These are phyloP conservation scores for Coregonus sp. DNA, from an alignment of 2,797 vertebrate species.

Conservation along the genomic window DNA sequence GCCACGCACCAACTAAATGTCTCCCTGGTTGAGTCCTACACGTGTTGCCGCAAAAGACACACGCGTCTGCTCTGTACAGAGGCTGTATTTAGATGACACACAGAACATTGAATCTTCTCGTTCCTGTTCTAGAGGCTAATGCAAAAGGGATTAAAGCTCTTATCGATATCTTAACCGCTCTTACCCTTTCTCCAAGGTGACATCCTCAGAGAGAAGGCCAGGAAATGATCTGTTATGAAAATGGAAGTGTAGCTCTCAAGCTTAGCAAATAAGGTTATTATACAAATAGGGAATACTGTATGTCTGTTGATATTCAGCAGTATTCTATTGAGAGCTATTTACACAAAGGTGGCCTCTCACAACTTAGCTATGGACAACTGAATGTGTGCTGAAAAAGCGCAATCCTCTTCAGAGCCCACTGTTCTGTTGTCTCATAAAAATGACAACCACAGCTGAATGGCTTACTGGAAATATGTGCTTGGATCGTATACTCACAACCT, in stretches of 20 bases:
- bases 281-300: not conserved
- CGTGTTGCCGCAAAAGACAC: not conserved
- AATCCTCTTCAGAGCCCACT: not conserved
- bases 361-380: not conserved
- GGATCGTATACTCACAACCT: not conserved
- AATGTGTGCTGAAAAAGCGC: not conserved
- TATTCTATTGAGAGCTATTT: not conserved
- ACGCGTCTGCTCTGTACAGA: not conserved
- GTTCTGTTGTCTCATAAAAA: not conserved
- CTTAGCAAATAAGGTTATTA: not conserved
- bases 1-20: slow-evolving; percentile 4
- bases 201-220: not conserved
- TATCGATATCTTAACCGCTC: not conserved
- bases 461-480: not conserved
- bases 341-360: not conserved
- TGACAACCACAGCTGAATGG: not conserved
- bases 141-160: slow-evolving; percentile 2
- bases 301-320: not conserved
- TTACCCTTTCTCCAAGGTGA: not conserved
- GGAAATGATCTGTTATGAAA: not conserved
- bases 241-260: not conserved
- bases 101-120: not conserved
- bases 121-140: not conserved
- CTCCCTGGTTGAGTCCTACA: not conserved
- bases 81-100: not conserved